These are phyloP conservation scores for Ephialtes manifestator DNA, from an alignment of 2,888 invertebrate genomes.

Conservation along the genomic window DNA sequence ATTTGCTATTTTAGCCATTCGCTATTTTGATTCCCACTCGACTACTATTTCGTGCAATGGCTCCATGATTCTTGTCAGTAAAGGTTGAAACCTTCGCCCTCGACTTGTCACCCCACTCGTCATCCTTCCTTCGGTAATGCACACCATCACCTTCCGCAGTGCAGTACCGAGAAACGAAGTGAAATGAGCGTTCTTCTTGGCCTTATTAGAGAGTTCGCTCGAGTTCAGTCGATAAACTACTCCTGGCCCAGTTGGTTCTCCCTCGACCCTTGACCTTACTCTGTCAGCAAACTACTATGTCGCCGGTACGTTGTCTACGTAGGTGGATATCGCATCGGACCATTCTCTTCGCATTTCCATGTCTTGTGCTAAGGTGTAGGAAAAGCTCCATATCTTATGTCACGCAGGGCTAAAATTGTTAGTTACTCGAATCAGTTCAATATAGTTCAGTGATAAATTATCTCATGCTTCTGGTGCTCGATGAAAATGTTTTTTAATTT, in stretches of 20 bases:
- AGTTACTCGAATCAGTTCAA: no score
- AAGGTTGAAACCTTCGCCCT: slow-evolving; percentile 32
- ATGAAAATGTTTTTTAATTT: no score
- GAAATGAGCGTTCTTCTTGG: slow-evolving; percentile 26
- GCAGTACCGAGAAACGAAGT: slow-evolving; percentile 30
- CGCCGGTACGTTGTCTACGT: background rate
- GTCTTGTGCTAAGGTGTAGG: background rate
- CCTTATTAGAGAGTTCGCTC: slow-evolving; percentile 23
- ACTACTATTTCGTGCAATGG: slow-evolving; percentile 11
- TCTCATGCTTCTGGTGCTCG: no score
- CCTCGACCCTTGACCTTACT: slow-evolving; percentile 49
- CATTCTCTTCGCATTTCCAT: background rate
- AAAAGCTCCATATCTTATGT: background rate
- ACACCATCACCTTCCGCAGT: slow-evolving; percentile 51
- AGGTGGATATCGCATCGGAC: background rate
- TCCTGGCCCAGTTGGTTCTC: slow-evolving; percentile 32
- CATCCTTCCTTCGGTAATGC: slow-evolving; percentile 9
- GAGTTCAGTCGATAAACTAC: slow-evolving; percentile 27
- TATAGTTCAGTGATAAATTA: no score
- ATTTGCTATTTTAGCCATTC: no score
- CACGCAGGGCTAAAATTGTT: background rate
- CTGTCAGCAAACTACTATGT: slow-evolving; percentile 12
- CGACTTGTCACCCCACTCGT: slow-evolving; percentile 20
- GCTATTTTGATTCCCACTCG: background rate
- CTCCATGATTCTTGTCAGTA: slow-evolving; percentile 28